phyloP scores from a whole-genome alignment of 2,797 vertebrate genomes.

The Sebastes paucispinis region DNA sequence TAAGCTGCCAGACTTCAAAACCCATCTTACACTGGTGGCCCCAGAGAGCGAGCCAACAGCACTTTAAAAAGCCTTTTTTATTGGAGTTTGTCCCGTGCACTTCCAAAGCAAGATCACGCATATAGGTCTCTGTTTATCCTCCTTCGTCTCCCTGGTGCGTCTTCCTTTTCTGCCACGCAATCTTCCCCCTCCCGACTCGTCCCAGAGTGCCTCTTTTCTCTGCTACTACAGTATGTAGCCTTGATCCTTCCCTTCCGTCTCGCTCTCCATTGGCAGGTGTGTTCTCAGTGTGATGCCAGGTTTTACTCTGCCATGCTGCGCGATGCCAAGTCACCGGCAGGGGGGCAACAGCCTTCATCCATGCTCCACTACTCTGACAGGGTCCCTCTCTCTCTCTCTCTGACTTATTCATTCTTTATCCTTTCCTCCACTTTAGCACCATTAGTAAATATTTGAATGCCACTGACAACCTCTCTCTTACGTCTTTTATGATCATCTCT shows the following conservation, averaged over 20 bases:
- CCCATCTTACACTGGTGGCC: background rate
- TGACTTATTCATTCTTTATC: background rate
- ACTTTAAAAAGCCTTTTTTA: background rate
- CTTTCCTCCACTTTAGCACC: background rate
- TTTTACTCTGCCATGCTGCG: constrained; percentile 60
- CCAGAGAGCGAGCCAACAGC: background rate
- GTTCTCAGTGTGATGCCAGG: constrained; percentile 63
- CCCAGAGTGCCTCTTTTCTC: background rate
- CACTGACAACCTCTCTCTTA: background rate
- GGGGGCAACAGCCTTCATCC: constrained; percentile 63
- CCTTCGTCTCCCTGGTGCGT: background rate
- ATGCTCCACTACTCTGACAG: constrained; percentile 56
- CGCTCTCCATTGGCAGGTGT: constrained; percentile 64
- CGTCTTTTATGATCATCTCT: background rate
- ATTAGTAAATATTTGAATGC: background rate
- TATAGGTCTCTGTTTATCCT: background rate
- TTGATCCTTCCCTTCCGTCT: constrained; percentile 20
- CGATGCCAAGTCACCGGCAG: constrained; percentile 60
- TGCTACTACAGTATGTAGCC: background rate
- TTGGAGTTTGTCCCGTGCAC: background rate
- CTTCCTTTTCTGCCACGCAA: background rate
- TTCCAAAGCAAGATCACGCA: background rate
- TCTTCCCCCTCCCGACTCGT: background rate
- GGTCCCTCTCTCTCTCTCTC: background rate
- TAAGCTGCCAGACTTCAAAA: background rate